Conservation (phyloP, 1,140 invertebrate species). For the Brachionus plicatilis region DNA sequence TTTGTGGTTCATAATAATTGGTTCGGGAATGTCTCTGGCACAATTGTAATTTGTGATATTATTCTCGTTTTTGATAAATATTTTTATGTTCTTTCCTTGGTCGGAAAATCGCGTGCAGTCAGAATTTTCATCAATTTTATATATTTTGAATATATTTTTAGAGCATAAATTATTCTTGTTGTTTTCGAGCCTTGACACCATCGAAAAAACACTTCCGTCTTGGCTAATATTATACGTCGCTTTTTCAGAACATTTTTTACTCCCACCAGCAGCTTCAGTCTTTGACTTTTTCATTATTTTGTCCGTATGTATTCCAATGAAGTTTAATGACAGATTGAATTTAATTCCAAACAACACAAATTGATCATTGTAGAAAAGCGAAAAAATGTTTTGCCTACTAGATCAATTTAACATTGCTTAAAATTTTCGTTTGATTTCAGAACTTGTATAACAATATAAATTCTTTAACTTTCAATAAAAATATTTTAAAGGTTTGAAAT, state of each 20-base stretch:
- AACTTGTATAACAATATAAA: background rate
- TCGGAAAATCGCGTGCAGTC: background rate
- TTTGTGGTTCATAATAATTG: background rate
- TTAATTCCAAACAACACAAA: background rate
- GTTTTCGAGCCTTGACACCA: background rate
- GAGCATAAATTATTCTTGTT: background rate
- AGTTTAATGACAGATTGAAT: background rate
- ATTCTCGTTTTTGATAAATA: conserved; percentile 25
- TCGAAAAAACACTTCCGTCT: background rate
- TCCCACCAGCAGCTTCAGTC: background rate
- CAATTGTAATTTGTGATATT: conserved; percentile 32
- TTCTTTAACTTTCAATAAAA: background rate
- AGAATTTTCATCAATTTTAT: background rate
- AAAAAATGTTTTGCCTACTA: background rate
- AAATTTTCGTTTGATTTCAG: background rate
- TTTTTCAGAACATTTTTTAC: background rate
- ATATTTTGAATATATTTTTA: conserved; percentile 31
- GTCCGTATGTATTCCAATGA: background rate
- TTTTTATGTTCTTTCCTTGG: conserved; percentile 9
- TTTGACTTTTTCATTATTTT: conserved; percentile 28
- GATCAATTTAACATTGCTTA: background rate
- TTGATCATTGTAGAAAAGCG: background rate
- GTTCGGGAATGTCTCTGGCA: background rate
- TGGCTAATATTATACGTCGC: background rate
- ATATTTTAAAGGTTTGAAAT: background rate